Evolutionary conservation across 2,113 vertebrate genomes (phyloP).

Genomic region (Micronycteris hirsuta): DNA sequence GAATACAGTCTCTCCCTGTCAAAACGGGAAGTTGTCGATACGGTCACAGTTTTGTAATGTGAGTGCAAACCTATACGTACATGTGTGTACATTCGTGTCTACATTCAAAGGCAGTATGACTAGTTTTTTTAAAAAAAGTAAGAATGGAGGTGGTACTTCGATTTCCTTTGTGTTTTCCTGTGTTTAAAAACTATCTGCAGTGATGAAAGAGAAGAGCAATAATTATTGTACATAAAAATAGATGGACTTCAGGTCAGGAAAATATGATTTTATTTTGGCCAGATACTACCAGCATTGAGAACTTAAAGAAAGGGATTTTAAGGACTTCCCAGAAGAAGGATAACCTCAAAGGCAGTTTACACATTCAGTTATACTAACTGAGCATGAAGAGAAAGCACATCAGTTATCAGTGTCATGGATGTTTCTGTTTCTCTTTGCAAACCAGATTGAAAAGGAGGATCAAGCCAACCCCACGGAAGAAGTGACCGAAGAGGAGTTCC

Average conservation of each 20-base stretch:
- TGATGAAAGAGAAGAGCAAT: not conserved
- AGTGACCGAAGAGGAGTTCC: slow-evolving; percentile 22
- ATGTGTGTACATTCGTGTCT: not conserved
- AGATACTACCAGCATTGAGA: not conserved
- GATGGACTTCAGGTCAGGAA: not conserved
- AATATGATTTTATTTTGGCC: not conserved
- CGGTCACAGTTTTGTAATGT: not conserved
- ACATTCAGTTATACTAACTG: not conserved
- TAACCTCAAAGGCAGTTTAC: not conserved
- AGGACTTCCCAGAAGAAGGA: not conserved
- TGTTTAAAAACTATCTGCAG: not conserved
- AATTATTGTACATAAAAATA: not conserved
- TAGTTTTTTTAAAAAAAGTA: not conserved
- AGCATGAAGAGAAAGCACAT: not conserved
- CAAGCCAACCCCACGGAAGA: slow-evolving; percentile 56
- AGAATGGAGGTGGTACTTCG: not conserved
- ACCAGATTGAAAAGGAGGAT: slow-evolving; percentile 58
- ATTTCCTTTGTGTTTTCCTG: not conserved
- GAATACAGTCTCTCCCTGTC: not conserved
- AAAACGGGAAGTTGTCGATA: not conserved
- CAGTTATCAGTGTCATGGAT: not conserved
- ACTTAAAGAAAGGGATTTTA: not conserved
- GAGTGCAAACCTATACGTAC: not conserved
- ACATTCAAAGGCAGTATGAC: not conserved
- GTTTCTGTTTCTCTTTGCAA: slow-evolving; percentile 29